Conservation (phyloP, 2,888 invertebrate species). For the Copidosoma aretas region DNA sequence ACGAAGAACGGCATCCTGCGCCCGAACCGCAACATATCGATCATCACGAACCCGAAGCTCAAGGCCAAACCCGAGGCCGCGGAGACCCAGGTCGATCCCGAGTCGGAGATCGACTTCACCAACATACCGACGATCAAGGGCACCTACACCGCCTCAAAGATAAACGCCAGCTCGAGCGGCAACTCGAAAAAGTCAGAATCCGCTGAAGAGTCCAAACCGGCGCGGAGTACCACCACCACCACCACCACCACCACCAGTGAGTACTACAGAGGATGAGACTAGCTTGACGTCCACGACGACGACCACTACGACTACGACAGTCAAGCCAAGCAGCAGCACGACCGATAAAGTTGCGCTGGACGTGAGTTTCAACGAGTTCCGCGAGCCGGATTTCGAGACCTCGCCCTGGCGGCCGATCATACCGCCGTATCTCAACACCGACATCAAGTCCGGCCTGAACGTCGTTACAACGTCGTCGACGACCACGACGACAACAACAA, state of each 20-base stretch:
- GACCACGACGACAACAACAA: background rate
- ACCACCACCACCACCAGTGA: background rate
- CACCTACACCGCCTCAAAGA: slow-evolving; percentile 56
- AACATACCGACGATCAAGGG: slow-evolving; percentile 60
- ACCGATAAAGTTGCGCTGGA: slow-evolving; percentile 18
- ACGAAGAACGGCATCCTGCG: slow-evolving; percentile 58
- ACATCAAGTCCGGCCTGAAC: slow-evolving; percentile 47
- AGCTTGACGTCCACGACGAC: background rate
- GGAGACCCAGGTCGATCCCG: slow-evolving; percentile 13
- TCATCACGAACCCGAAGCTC: slow-evolving; percentile 51
- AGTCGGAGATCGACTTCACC: slow-evolving; percentile 55
- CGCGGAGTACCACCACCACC: slow-evolving; percentile 42
- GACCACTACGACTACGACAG: slow-evolving; percentile 2
- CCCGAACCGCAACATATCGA: slow-evolving; percentile 53
- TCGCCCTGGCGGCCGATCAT: slow-evolving; percentile 60
- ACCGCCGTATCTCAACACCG: slow-evolving; percentile 52
- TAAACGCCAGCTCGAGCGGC: slow-evolving; percentile 47
- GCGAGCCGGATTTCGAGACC: slow-evolving; percentile 56
- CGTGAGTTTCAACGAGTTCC: slow-evolving; percentile 51
- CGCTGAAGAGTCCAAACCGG: slow-evolving; percentile 55
- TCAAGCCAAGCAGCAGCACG: background rate
- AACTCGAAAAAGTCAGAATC: slow-evolving; percentile 27
- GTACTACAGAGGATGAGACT: background rate
- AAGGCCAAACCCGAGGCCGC: slow-evolving; percentile 36
- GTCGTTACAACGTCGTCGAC: slow-evolving; percentile 18